Base-by-base conservation (phyloP, 2,797 vertebrate species). In the Hozukius guyotensis region DNA sequence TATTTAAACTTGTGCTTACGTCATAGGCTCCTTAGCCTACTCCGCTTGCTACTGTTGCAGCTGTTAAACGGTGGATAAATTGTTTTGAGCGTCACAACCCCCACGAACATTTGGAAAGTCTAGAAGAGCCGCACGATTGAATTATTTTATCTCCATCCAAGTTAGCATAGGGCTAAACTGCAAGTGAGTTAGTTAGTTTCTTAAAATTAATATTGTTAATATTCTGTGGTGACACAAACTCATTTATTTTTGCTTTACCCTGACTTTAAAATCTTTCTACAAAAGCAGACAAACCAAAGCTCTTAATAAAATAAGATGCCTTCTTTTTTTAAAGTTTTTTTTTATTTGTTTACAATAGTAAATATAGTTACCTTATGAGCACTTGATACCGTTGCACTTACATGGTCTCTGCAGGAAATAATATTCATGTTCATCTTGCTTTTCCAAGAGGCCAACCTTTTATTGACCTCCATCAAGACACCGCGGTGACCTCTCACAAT, bases 401-500 rank as follows among this genome's bases (percentile, higher is more conserved):
- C 4, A 32, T 52, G 8, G 12, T 70, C 73, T 64, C 52, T 64
- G 13, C 14, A 16, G 61, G 27, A 32, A 55, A 56, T 63, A 32
- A 53, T 27, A 24, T 29, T 36, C 8, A 24, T 29, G 7, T 32
- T 65, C 36, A 72, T 67, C n/a, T 72, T 73, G 20, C 22, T 65
- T 76, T 76, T 82, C 69, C 6, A 27, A 69, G 80, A 64, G 13
- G 31, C 38, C 67, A 29, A 9, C 29, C 77, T 52, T 62, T 65
- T 16, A n/a, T 8, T 81, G 79, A 85, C 78, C 68, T 84, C 78
- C 2, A 67, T 80, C n/a, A 57, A 78, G 14, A 69, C 20, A 22
- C 24, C 5, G 4, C 2, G 9, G 61, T 70, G 53, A 87, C 79
- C 68, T 71, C 56, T 20, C 29, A 22, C 42, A 60, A 63, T 46